Evolutionary conservation across 2,888 invertebrate genomes (phyloP).

Genomic region (Chrysodeixis includens): DNA sequence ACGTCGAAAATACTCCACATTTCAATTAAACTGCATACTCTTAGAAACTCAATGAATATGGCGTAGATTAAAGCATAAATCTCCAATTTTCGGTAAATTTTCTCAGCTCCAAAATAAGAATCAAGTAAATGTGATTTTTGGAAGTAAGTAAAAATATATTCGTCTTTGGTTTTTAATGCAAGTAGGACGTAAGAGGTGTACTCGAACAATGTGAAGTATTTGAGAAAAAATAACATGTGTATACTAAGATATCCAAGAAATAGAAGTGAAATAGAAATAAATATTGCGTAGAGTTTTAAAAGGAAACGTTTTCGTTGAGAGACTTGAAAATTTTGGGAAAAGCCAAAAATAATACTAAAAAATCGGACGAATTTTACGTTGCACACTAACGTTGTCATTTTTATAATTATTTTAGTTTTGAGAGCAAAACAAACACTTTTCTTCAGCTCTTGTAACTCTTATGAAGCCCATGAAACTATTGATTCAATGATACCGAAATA

Average conservation of each 20-base stretch:
- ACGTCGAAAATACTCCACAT: no score
- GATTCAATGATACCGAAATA: no score
- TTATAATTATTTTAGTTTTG: no score
- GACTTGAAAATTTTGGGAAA: not conserved
- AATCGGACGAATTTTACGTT: not conserved
- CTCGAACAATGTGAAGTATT: no score
- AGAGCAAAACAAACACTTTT: no score
- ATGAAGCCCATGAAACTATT: no score
- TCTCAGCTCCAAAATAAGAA: not conserved
- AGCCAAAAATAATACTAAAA: not conserved
- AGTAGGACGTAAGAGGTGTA: not conserved
- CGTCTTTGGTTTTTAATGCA: not conserved
- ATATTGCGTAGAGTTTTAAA: not conserved
- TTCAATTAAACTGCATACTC: not conserved
- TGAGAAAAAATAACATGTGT: no score
- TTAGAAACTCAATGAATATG: not conserved
- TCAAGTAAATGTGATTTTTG: not conserved
- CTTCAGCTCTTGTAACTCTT: no score
- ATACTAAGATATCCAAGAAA: no score
- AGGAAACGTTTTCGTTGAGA: not conserved
- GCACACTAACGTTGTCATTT: not conserved
- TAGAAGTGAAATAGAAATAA: not conserved
- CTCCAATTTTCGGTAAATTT: not conserved
- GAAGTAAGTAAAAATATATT: not conserved
- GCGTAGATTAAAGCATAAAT: not conserved